Base-by-base conservation (phyloP, 2,113 vertebrate species). In the Hippocampus zosterae region DNA sequence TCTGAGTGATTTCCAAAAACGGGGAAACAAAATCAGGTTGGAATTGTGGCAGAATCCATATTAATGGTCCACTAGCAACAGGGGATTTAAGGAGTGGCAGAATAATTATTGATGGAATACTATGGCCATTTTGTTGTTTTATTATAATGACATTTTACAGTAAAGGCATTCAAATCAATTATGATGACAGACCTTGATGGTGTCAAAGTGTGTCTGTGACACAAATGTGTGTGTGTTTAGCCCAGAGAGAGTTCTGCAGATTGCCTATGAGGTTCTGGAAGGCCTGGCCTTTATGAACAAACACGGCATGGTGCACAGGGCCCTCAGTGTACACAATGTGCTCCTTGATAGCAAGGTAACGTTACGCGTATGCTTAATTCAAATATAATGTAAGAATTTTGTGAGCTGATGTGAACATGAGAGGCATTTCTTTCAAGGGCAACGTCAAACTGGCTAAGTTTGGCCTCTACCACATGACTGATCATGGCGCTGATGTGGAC, bases 381-480 rank as follows among this genome's bases (percentile, higher is more conserved):
- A 50, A 12, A 61, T 59, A 40, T 10, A 27, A 18, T 46, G 12
- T 3, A 3, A 2, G 13, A 12, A 27, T 62, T 40, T 2, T 21
- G 37, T 21, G 21, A 18, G 56, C 50, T 16, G 18, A 60, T 21
- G 27, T 44, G 25, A 48, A 63, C 3, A 21, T 72, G 61, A 79
- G 23, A 72, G 29, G 5, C 2, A 50, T 75, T 60, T 66, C 75
- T 59, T 71, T 78, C 21, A 75, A 98, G 97, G 96, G 92, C 11
- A 94, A 96, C 1, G 88, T 96, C 71, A 99, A 97, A 73, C 88
- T 99, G 91, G 93, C 95, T 72, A 99, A 99, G 88, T 99, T 98
- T 89, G 97, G 97, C 42, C 92, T 98, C 71, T 98, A 98, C 89
- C 94, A 98, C 84, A 98, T 99, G 96, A 98, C 97, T 56, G 94